These are phyloP conservation scores for Zaprionus lineosus DNA, from an alignment of 2,888 invertebrate genomes.

Conservation along the genomic window DNA sequence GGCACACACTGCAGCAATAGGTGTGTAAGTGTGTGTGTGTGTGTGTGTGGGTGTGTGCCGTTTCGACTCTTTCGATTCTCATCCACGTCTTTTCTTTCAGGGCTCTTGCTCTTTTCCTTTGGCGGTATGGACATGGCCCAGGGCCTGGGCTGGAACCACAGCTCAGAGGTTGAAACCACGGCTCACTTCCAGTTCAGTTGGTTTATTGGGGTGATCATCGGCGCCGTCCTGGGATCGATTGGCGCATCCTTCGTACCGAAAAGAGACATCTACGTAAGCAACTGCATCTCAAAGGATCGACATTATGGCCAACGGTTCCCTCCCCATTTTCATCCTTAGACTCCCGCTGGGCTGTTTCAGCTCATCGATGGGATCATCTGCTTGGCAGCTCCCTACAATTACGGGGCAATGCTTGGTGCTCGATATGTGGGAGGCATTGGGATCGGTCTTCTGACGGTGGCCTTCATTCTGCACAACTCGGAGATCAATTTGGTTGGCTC, in stretches of 20 bases:
- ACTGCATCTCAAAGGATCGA: not conserved
- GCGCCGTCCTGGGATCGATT: slow-evolving; percentile 57
- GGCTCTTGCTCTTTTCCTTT: slow-evolving; percentile 56
- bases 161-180: slow-evolving; percentile 13
- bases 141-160: slow-evolving; percentile 65
- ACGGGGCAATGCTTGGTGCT: slow-evolving; percentile 57
- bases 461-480: slow-evolving; percentile 71
- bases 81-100: slow-evolving; percentile 32
- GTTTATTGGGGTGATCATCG: slow-evolving; percentile 76
- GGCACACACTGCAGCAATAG: slow-evolving; percentile 42
- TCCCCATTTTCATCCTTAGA: slow-evolving; percentile 11
- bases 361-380: slow-evolving; percentile 71
- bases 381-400: slow-evolving; percentile 56
- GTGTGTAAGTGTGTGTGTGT: no score
- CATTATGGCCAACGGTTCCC: not conserved
- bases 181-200: slow-evolving; percentile 65
- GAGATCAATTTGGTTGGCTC: slow-evolving; percentile 56
- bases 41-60: no score
- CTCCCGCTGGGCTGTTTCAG: slow-evolving; percentile 51
- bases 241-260: slow-evolving; percentile 54
- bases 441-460: slow-evolving; percentile 65
- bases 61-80: no score
- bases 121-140: slow-evolving; percentile 75
- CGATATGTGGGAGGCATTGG: slow-evolving; percentile 76
- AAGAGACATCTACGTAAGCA: slow-evolving; percentile 49